Evolutionary conservation across 64 coral and sea anemone genomes (phyloP), one percentile per base, ranked within the genome.

Genomic region (Orbicella faveolata): DNA sequence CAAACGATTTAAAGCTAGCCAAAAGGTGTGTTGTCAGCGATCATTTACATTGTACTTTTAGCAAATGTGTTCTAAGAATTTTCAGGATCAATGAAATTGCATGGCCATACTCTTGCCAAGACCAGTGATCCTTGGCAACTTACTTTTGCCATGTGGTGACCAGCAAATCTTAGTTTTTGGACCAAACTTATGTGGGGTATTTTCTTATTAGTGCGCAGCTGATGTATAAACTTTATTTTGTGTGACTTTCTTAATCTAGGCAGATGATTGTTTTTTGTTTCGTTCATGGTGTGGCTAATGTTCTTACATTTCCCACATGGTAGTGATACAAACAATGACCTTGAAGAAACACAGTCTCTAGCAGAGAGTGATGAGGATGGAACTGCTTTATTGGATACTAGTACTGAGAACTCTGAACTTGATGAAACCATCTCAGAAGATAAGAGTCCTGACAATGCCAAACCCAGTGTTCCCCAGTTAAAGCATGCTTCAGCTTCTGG

Each of bases 31-130:
- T 77, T 77, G 33, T 77, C 14, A 48, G 17, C 0, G 75, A 73
- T 73, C 69, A 73, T 48, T 77, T 77, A 77, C 41, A 51, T 77
- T 51, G 41, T 77, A 77, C 16, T 76, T 76, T 48, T 76, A 76
- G 74, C 74, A 76, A 76, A 76, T 76, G 74, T 76, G 74, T 76
- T 76, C 74, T 76, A 76, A 37, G 36, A 76, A 76, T 76, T 76
- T 76, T 33, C 74, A 76, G 74, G 74, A 76, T 34, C 74, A 48
- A 76, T 76, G 74, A 48, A 76, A 76, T 76, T 76, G 74, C 74
- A 76, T 76, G 74, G 74, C 36, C 74, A 76, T 76, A 36, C 36
- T 76, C 74, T 6, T 34, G 74, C 74, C 74, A 76, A 48, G 74
- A 34, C 74, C 74, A 76, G 74, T 76, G 74, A 6, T 34, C 74